These are phyloP conservation scores for Lophius americanus DNA, from an alignment of 2,797 vertebrate species.

Conservation along the genomic window DNA sequence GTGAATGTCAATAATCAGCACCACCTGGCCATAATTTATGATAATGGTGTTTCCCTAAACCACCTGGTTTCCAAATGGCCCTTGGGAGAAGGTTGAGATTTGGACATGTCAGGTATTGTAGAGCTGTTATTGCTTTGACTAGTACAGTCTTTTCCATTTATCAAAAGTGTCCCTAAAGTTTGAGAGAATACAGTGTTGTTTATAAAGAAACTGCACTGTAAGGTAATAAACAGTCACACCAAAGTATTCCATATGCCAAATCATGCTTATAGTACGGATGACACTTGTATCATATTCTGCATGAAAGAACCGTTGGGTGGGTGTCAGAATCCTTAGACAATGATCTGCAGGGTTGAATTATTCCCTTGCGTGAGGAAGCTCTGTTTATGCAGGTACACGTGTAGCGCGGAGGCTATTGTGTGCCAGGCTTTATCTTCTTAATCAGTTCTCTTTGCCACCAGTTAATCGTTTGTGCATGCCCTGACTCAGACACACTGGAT, in stretches of 20 bases:
- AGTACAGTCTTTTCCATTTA: neutral
- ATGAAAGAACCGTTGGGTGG: constrained; percentile 6
- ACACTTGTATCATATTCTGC: neutral
- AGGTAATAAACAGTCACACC: neutral
- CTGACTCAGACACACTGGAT: constrained; percentile 64
- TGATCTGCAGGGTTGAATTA: constrained; percentile 44
- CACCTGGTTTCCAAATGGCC: constrained; percentile 3
- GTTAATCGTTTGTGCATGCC: constrained; percentile 78
- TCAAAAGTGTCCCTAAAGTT: neutral
- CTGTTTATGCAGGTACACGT: constrained; percentile 65
- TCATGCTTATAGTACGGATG: neutral
- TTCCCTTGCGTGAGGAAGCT: constrained; percentile 67
- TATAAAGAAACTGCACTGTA: neutral
- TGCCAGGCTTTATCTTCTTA: constrained; percentile 78
- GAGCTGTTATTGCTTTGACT: neutral
- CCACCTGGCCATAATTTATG: constrained; percentile 15
- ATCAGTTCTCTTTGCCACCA: constrained; percentile 73
- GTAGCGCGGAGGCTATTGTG: constrained; percentile 58
- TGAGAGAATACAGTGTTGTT: neutral
- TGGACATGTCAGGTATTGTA: neutral
- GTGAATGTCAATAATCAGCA: constrained; percentile 7
- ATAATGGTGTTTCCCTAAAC: constrained; percentile 13
- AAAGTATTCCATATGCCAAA: neutral
- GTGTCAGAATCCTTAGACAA: constrained; percentile 1
- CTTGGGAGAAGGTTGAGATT: neutral